Evolutionary conservation across 2,797 vertebrate genomes (phyloP).

Genomic region (Limnodromus scolopaceus): DNA sequence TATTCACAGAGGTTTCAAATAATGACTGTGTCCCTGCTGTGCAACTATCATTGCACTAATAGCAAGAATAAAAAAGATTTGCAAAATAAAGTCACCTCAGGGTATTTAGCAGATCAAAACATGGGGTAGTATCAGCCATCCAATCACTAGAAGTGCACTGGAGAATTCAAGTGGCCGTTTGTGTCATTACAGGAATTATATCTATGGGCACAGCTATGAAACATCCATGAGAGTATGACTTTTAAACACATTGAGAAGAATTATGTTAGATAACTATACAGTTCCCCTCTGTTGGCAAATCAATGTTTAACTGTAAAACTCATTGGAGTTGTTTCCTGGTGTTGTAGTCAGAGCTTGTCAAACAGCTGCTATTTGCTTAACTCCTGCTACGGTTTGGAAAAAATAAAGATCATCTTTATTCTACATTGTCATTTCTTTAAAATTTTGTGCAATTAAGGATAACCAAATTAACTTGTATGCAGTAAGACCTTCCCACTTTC

Average conservation of each 20-base stretch:
- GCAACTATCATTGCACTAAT: background rate
- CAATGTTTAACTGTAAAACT: background rate
- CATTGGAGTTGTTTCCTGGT: background rate
- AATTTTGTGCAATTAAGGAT: background rate
- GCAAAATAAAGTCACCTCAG: background rate
- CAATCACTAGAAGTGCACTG: slow-evolving; percentile 2
- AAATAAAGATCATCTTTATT: background rate
- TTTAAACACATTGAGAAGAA: slow-evolving; percentile 18
- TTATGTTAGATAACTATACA: background rate
- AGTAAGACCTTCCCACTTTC: background rate
- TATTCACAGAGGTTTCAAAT: background rate
- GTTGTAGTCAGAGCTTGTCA: background rate
- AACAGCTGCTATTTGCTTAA: background rate
- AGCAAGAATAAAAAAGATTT: slow-evolving; percentile 3
- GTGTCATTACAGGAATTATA: background rate
- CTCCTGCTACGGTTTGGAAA: background rate
- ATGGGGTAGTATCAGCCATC: background rate
- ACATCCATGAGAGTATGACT: background rate
- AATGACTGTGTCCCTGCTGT: background rate
- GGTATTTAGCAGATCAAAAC: slow-evolving; percentile 33
- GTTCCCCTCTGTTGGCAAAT: background rate
- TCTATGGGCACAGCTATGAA: background rate
- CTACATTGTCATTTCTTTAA: background rate
- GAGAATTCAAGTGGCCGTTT: slow-evolving; percentile 1
- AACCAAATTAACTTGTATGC: background rate